Evolutionary conservation across 2,113 vertebrate species (phyloP).

Genomic region (Ameiurus melas): DNA sequence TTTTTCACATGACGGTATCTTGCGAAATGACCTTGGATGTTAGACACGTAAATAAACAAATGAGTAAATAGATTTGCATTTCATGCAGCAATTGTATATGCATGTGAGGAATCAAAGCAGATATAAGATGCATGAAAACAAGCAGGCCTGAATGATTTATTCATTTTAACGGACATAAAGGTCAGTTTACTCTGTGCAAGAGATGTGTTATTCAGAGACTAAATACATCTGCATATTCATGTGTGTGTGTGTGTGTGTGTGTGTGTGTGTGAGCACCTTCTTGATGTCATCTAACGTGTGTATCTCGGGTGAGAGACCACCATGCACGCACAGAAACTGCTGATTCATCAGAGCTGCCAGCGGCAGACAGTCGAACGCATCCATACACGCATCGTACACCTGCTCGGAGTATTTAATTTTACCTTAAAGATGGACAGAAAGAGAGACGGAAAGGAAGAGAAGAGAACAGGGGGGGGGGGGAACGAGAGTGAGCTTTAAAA

Average conservation of each 20-base stretch:
- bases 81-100: background rate
- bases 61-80: background rate
- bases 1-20: background rate
- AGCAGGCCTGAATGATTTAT: slow-evolving; percentile 9
- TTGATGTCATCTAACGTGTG: slow-evolving; percentile 82
- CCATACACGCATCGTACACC: slow-evolving; percentile 82
- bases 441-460: slow-evolving; percentile 26
- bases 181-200: slow-evolving; percentile 4
- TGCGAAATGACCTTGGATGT: background rate
- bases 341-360: slow-evolving; percentile 83
- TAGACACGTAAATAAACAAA: background rate
- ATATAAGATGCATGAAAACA: background rate
- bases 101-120: background rate
- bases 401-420: slow-evolving; percentile 85
- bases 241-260: background rate
- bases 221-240: background rate
- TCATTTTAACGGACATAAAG: slow-evolving; percentile 5
- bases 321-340: slow-evolving; percentile 80
- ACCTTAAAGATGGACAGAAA: slow-evolving; percentile 63
- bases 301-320: slow-evolving; percentile 80
- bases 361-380: slow-evolving; percentile 79
- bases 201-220: background rate
- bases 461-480: slow-evolving; percentile 38
- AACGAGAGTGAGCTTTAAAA: slow-evolving; percentile 46
- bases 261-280: slow-evolving; percentile 68